These are phyloP conservation scores for Tragulus kanchil DNA, from an alignment of 2,113 vertebrate genomes.

Conservation along the genomic window DNA sequence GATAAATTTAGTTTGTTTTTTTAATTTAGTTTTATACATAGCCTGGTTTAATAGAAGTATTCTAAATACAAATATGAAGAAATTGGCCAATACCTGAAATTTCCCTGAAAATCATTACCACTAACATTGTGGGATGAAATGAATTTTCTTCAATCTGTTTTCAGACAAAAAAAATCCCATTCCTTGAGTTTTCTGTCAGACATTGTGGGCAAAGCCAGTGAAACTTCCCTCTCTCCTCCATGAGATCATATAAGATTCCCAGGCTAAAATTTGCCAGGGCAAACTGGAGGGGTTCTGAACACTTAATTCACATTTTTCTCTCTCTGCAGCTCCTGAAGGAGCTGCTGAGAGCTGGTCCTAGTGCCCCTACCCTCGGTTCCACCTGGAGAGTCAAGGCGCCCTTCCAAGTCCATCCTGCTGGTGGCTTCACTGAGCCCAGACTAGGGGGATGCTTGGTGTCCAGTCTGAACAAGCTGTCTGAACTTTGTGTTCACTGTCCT, in stretches of 20 bases:
- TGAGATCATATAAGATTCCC: not conserved
- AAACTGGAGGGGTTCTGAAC: not conserved
- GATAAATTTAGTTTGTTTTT: not conserved
- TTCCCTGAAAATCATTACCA: not conserved
- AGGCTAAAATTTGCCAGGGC: not conserved
- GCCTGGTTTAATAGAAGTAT: not conserved
- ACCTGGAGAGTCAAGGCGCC: not conserved
- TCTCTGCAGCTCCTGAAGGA: not conserved
- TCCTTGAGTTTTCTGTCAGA: not conserved
- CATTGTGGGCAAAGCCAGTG: not conserved
- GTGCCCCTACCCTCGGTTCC: accelerated
- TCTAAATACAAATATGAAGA: slow-evolving; percentile 16
- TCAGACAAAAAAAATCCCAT: not conserved
- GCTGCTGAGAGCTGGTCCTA: not conserved
- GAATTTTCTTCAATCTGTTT: not conserved
- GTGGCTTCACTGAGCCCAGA: not conserved
- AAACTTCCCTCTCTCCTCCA: not conserved
- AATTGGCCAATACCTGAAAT: slow-evolving; percentile 16
- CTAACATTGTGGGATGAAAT: not conserved
- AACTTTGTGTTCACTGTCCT: not conserved
- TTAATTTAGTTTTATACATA: not conserved
- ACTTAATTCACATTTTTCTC: not conserved
- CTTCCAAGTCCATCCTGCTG: not conserved
- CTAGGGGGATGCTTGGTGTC: not conserved
- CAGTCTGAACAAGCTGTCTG: not conserved